Evolutionary conservation across 2,888 invertebrate genomes (phyloP).

Genomic region (Heteropelma amictum): DNA sequence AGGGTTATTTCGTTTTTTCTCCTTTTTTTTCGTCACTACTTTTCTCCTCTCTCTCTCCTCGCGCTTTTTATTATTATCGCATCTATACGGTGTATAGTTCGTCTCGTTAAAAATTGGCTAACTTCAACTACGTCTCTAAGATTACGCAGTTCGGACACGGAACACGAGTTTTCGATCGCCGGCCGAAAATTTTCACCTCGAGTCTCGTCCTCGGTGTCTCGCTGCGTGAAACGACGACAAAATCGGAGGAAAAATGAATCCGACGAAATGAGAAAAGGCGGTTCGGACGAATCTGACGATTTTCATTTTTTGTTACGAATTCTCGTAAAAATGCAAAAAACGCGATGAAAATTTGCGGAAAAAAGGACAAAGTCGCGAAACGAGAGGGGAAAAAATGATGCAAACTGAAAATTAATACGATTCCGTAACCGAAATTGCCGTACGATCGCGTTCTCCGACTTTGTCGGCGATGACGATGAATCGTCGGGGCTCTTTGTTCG

Average conservation of each 20-base stretch:
- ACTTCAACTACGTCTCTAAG: constrained; percentile 30
- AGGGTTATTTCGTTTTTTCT: constrained; percentile 58
- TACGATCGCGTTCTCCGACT: too few species aligned
- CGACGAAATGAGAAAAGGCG: too few species aligned
- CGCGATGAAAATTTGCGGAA: neutral
- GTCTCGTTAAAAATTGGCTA: constrained; percentile 69
- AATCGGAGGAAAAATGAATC: too few species aligned
- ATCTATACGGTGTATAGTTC: neutral
- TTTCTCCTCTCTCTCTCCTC: neutral
- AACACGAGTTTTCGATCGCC: neutral
- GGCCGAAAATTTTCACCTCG: neutral
- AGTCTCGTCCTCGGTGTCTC: too few species aligned
- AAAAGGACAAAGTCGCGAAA: neutral
- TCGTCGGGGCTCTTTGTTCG: too few species aligned
- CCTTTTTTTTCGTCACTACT: neutral
- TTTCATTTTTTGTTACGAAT: too few species aligned
- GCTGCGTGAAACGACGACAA: too few species aligned
- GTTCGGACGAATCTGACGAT: too few species aligned
- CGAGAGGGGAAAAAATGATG: neutral
- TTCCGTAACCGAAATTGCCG: too few species aligned
- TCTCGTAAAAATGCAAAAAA: neutral
- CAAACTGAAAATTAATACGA: neutral
- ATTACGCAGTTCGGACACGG: constrained; percentile 4
- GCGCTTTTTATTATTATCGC: neutral
- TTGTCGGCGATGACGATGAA: too few species aligned